These are phyloP conservation scores for Contarinia nasturtii DNA, from an alignment of 1,140 invertebrate genomes.

Conservation along the genomic window DNA sequence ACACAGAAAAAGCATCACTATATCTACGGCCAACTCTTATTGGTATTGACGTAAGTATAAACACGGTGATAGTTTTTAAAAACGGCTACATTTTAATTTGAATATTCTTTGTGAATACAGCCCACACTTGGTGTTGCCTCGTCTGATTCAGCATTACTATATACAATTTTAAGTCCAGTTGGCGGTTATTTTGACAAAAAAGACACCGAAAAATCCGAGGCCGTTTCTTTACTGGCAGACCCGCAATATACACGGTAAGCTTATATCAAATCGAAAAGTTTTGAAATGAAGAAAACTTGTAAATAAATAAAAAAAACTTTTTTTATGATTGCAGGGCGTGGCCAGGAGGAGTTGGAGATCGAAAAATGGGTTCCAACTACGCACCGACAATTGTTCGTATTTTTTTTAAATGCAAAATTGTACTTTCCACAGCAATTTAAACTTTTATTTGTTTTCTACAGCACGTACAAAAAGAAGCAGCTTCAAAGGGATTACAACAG, in stretches of 20 bases:
- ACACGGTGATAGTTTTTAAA: not conserved
- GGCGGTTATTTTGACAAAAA: constrained; percentile 72
- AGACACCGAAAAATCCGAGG: constrained; percentile 30
- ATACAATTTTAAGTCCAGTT: constrained; percentile 80
- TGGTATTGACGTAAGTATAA: constrained; percentile 84
- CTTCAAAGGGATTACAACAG: constrained; percentile 71
- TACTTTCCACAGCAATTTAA: too few relatives aligned
- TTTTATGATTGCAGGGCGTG: too few relatives aligned
- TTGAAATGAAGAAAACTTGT: constrained; percentile 21
- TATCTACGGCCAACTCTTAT: constrained; percentile 95
- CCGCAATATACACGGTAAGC: constrained; percentile 19
- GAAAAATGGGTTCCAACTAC: constrained; percentile 91
- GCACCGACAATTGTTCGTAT: constrained; percentile 73
- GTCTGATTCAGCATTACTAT: constrained; percentile 72
- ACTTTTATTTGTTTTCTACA: too few relatives aligned
- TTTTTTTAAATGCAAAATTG: too few relatives aligned
- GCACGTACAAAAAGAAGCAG: constrained; percentile 63
- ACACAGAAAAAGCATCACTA: constrained; percentile 68
- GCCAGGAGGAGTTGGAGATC: constrained; percentile 86
- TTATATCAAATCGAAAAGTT: constrained; percentile 9
- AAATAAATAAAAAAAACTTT: constrained; percentile 54
- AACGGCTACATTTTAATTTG: not conserved
- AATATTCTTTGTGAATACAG: constrained; percentile 29
- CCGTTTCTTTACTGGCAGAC: constrained; percentile 41
- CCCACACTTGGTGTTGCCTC: constrained; percentile 75